These are phyloP conservation scores for Scolopax rusticola DNA, from an alignment of 2,797 vertebrate genomes.

Conservation along the genomic window DNA sequence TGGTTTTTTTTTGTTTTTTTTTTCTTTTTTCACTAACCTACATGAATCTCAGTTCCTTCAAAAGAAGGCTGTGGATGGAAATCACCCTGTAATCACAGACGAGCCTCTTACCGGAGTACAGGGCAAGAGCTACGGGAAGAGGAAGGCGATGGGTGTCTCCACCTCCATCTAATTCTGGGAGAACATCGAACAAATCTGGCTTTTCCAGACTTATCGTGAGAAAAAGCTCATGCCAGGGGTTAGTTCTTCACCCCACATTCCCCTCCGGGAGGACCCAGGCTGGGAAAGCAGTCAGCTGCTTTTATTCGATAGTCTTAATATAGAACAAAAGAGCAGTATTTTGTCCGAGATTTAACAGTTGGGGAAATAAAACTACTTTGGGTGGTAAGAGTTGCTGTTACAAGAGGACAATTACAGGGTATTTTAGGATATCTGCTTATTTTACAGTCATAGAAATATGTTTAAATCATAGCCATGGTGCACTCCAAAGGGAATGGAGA, in stretches of 20 bases:
- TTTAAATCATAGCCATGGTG: neutral
- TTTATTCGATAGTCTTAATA: neutral
- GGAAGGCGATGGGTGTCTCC: neutral
- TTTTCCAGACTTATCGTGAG: neutral
- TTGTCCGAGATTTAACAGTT: slow-evolving; percentile 28
- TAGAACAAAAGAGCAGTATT: slow-evolving; percentile 25
- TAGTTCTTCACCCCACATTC: neutral
- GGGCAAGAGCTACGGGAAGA: neutral
- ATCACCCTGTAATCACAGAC: neutral
- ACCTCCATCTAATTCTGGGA: neutral
- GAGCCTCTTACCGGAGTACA: rapidly evolving
- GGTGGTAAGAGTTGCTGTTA: neutral
- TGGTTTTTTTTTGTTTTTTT: neutral
- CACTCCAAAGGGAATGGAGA: neutral
- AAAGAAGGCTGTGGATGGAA: neutral
- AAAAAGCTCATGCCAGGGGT: neutral
- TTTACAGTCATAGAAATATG: neutral
- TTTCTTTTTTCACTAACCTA: neutral
- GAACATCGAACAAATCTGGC: neutral
- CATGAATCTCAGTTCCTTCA: neutral
- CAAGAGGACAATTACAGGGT: neutral
- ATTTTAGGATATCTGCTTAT: neutral
- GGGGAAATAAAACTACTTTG: slow-evolving; percentile 17
- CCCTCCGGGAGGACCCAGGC: neutral
- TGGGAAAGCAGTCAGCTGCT: slow-evolving; percentile 30